A percentile compares a stretch with the other conserved stretches of the same genome.
Conservation (phyloP, 2,888 invertebrate species). For the Nephrotoma guestfalica region DNA sequence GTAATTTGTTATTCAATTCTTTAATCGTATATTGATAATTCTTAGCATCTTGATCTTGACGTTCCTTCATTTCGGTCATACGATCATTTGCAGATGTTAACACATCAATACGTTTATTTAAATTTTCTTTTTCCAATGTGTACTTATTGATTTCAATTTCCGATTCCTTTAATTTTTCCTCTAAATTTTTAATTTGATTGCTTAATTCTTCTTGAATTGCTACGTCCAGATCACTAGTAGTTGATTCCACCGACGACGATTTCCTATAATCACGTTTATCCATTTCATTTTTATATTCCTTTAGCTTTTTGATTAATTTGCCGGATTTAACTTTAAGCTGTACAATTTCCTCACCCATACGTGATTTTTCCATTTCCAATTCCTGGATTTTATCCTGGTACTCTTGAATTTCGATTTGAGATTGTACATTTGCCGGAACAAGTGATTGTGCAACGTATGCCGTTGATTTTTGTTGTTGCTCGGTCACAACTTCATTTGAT, state of each 20-base stretch:
- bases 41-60: constrained; percentile 60
- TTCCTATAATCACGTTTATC: constrained; percentile 30
- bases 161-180: constrained; percentile 47
- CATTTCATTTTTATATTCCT: constrained; percentile 59
- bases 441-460: constrained; percentile 15
- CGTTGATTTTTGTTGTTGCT: constrained; percentile 26
- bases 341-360: constrained; percentile 45
- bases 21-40: constrained; percentile 56
- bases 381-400: constrained; percentile 43
- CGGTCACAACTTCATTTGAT: constrained; percentile 36
- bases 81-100: constrained; percentile 61
- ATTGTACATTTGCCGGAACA: constrained; percentile 16
- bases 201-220: constrained; percentile 72
- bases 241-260: constrained; percentile 32
- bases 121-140: constrained; percentile 48
- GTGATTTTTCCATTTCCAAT: constrained; percentile 41
- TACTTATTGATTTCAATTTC: constrained; percentile 43
- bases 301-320: constrained; percentile 70
- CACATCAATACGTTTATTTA: constrained; percentile 56
- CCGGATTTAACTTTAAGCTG: constrained; percentile 53
- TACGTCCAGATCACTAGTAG: constrained; percentile 48
- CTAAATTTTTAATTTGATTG: constrained; percentile 46
- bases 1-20: constrained; percentile 51
- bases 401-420: constrained; percentile 35
- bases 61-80: constrained; percentile 65